phyloP scores from a whole-genome alignment of 2,888 invertebrate species.

The Cheilosia variabilis region DNA sequence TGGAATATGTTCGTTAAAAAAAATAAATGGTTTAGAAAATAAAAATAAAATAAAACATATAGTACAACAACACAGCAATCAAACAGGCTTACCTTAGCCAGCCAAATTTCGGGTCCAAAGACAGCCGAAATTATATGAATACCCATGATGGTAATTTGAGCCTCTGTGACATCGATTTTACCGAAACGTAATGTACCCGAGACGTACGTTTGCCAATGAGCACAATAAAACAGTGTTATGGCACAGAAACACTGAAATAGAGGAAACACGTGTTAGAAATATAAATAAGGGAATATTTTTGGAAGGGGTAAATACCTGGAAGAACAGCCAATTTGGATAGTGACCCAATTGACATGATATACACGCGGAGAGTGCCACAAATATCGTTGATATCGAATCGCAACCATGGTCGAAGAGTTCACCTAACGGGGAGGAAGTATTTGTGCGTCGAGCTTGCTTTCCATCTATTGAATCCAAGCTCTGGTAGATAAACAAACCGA shows the following conservation, averaged over 20 bases:
- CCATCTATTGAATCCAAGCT: conserved; percentile 99
- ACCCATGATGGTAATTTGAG: conserved; percentile 95
- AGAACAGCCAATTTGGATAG: conserved; percentile 97
- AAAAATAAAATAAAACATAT: conserved; percentile 38
- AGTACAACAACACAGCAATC: no score
- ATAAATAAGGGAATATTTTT: background rate
- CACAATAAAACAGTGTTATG: conserved; percentile 98
- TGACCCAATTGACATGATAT: conserved; percentile 96
- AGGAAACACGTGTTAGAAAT: conserved; percentile 13
- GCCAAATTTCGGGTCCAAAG: conserved; percentile 95
- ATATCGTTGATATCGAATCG: conserved; percentile 98
- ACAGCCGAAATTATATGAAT: conserved; percentile 94
- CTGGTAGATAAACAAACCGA: conserved; percentile 98
- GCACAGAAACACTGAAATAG: conserved; percentile 94
- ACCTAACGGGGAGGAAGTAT: conserved; percentile 95
- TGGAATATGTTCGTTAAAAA: conserved; percentile 77
- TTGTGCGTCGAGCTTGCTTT: conserved; percentile 98
- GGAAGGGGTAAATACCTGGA: conserved; percentile 85
- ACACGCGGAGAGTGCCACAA: conserved; percentile 98
- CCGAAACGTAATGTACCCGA: conserved; percentile 96
- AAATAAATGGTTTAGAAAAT: conserved; percentile 61
- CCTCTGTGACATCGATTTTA: conserved; percentile 98
- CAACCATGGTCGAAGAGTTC: conserved; percentile 99
- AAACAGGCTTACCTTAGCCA: conserved; percentile 86
- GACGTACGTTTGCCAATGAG: conserved; percentile 99